Evolutionary conservation across 2,888 invertebrate species (phyloP).

Genomic region (Clivina fossor): DNA sequence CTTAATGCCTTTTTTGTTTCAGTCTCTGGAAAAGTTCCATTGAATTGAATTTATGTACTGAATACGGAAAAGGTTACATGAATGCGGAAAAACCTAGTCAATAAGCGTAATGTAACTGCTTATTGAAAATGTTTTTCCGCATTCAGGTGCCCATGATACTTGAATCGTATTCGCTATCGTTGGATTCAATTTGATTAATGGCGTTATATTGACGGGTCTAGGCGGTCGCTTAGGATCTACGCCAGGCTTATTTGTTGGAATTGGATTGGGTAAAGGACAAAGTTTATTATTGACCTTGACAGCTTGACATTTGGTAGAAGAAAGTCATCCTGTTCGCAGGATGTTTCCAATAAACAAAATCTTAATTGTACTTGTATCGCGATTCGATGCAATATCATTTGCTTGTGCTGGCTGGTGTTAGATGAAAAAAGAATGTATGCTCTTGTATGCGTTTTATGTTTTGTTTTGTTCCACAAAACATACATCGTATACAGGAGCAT

Average conservation of each 20-base stretch:
- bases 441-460: too few relatives aligned
- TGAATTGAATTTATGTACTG: conserved; percentile 86
- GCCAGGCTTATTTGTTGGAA: conserved; percentile 96
- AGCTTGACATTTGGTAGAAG: conserved; percentile 89
- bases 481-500: too few relatives aligned
- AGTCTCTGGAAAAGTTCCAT: conserved; percentile 78
- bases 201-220: conserved; percentile 93
- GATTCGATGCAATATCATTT: conserved; percentile 82
- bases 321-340: conserved; percentile 91
- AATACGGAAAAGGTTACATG: too few relatives aligned
- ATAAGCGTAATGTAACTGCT: too few relatives aligned
- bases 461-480: too few relatives aligned
- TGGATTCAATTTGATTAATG: conserved; percentile 81
- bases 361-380: conserved; percentile 85
- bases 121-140: too few relatives aligned
- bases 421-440: conserved; percentile 81
- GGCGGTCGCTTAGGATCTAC: conserved; percentile 96
- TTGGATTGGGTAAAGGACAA: conserved; percentile 89
- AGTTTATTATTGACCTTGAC: conserved; percentile 92
- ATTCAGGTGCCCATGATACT: conserved; percentile 91
- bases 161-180: conserved; percentile 82
- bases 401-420: conserved; percentile 93
- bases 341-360: conserved; percentile 89
- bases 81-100: too few relatives aligned
- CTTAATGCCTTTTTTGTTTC: conserved; percentile 81